phyloP scores from a whole-genome alignment of 2,113 vertebrate species.

The Bubo scandiacus region DNA sequence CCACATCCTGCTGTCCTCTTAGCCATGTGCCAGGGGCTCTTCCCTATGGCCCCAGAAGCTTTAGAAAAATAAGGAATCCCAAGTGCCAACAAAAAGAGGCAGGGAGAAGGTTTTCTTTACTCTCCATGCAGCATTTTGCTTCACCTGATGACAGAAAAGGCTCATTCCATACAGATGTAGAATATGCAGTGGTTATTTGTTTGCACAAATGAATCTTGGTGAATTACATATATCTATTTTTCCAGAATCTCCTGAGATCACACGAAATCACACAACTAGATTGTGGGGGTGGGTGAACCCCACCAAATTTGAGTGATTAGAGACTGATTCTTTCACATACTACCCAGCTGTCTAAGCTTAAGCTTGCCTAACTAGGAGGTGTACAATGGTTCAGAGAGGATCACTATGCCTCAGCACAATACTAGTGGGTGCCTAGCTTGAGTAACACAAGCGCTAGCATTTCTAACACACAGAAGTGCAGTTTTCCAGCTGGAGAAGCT shows the following conservation, averaged over 20 bases:
- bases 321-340: not conserved
- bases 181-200: not conserved
- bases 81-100: not conserved
- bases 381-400: not conserved
- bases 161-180: not conserved
- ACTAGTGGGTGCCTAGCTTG: too few species aligned
- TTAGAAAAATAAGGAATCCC: not conserved
- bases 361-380: not conserved
- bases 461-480: not conserved
- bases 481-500: not conserved
- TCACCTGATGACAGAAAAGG: not conserved
- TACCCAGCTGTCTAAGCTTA: not conserved
- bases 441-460: not conserved
- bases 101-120: not conserved
- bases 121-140: not conserved
- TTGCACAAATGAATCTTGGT: not conserved
- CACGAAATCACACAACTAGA: not conserved
- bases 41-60: not conserved
- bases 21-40: not conserved
- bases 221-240: not conserved
- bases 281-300: fast-evolving
- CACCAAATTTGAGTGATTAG: not conserved
- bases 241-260: not conserved
- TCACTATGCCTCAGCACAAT: not conserved
- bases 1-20: not conserved